phyloP scores from a whole-genome alignment of 2,797 vertebrate genomes.

The Ctenopoma kingsleyae region DNA sequence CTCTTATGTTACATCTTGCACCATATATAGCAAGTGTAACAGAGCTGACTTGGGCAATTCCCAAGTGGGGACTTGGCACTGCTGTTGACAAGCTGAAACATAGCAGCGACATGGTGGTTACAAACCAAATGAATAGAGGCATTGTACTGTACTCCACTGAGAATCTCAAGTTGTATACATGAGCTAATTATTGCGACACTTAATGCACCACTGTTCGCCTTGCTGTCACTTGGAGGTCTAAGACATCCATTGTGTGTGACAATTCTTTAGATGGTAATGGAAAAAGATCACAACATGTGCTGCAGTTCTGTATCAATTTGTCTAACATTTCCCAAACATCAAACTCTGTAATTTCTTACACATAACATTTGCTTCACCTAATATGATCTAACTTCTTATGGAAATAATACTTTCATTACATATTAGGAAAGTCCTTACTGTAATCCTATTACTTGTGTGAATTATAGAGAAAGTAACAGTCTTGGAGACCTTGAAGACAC shows the following conservation, averaged over 20 bases:
- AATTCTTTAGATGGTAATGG: slow-evolving; percentile 20
- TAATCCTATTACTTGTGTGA: background rate
- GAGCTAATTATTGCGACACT: slow-evolving; percentile 49
- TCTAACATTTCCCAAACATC: background rate
- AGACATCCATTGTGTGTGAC: slow-evolving; percentile 16
- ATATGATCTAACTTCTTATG: background rate
- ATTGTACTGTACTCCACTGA: slow-evolving; percentile 44
- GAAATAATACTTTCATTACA: background rate
- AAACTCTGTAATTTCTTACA: background rate
- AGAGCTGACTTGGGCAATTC: slow-evolving; percentile 70
- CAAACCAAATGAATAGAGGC: slow-evolving; percentile 56
- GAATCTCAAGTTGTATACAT: slow-evolving; percentile 42
- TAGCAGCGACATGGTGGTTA: slow-evolving; percentile 55
- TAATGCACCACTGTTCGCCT: slow-evolving; percentile 42
- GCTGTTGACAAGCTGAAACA: slow-evolving; percentile 70
- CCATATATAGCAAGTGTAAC: slow-evolving; percentile 78
- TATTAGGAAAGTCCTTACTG: background rate
- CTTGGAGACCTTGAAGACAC: background rate
- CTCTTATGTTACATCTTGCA: slow-evolving; percentile 72
- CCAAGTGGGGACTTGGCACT: slow-evolving; percentile 62
- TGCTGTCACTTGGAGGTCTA: slow-evolving; percentile 37
- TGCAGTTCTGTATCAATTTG: background rate
- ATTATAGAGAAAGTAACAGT: slow-evolving; percentile 10
- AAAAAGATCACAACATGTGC: slow-evolving; percentile 21
- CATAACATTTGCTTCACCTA: background rate